Conservation (phyloP, 1,140 invertebrate genomes). For the Lethocerus indicus region DNA sequence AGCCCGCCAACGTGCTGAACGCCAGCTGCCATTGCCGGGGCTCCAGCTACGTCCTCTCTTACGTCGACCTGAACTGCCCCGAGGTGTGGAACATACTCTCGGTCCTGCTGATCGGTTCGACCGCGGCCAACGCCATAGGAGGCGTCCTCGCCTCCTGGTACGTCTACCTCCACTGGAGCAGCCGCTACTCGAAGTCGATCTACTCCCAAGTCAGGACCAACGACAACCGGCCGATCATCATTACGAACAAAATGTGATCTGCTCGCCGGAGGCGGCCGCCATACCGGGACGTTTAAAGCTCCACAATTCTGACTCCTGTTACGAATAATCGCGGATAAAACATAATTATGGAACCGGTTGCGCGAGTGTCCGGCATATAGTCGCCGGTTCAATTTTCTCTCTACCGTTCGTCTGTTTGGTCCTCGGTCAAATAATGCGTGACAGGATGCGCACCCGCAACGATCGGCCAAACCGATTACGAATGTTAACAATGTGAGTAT, state of each 20-base stretch:
- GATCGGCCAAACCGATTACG: too few species aligned
- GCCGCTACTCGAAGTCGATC: constrained; percentile 24
- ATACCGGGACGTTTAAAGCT: too few species aligned
- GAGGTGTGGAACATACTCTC: constrained; percentile 24
- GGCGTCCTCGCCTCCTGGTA: constrained; percentile 27
- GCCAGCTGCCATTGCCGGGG: constrained; percentile 24
- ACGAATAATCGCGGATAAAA: too few species aligned
- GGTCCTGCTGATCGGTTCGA: constrained; percentile 28
- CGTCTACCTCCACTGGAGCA: constrained; percentile 30
- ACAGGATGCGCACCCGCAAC: too few species aligned
- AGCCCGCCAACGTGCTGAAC: constrained; percentile 24
- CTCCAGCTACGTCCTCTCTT: constrained; percentile 19
- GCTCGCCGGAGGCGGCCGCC: too few species aligned
- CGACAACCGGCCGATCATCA: constrained; percentile 19
- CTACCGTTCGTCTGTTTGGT: too few species aligned
- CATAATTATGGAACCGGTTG: too few species aligned
- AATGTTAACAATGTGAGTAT: too few species aligned
- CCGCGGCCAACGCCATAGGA: constrained; percentile 26
- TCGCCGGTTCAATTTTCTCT: too few species aligned
- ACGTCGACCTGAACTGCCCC: constrained; percentile 29
- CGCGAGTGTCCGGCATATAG: too few species aligned
- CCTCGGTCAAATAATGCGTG: too few species aligned
- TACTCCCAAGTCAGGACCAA: constrained; percentile 28
- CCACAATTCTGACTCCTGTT: too few species aligned
- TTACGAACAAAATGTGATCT: constrained; percentile 16